Conservation (phyloP, 1,140 invertebrate genomes). For the Scaptomyza hsui region DNA sequence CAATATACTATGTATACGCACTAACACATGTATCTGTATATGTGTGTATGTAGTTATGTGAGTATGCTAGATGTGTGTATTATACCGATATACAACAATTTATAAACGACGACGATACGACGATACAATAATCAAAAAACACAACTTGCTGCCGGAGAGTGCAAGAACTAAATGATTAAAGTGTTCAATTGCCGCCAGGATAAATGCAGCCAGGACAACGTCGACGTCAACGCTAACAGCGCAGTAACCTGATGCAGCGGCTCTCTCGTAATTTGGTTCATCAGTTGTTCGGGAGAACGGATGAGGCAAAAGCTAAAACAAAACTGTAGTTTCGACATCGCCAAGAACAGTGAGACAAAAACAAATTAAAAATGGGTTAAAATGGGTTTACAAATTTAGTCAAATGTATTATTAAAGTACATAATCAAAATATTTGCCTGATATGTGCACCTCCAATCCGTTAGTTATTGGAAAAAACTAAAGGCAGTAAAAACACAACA, state of each 20-base stretch:
- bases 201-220: slow-evolving; percentile 75
- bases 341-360: slow-evolving; percentile 30
- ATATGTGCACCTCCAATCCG: too few species aligned
- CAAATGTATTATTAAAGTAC: too few species aligned
- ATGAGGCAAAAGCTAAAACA: slow-evolving; percentile 48
- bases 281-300: slow-evolving; percentile 54
- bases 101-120: slow-evolving; percentile 79
- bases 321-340: slow-evolving; percentile 67
- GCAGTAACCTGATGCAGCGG: slow-evolving; percentile 37
- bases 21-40: slow-evolving; percentile 21
- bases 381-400: too few species aligned
- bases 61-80: slow-evolving; percentile 74
- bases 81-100: slow-evolving; percentile 81
- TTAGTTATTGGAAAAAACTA: too few species aligned
- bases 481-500: too few species aligned
- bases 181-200: slow-evolving; percentile 75
- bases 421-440: too few species aligned
- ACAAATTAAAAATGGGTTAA: too few species aligned
- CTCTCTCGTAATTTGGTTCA: slow-evolving; percentile 34
- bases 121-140: slow-evolving; percentile 82
- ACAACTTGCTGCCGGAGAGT: slow-evolving; percentile 84
- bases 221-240: slow-evolving; percentile 27
- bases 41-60: slow-evolving; percentile 49
- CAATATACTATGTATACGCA: slow-evolving; percentile 52
- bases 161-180: slow-evolving; percentile 84